Evolutionary conservation across 2,888 invertebrate genomes (phyloP).

Genomic region (Cheilosia urbana): DNA sequence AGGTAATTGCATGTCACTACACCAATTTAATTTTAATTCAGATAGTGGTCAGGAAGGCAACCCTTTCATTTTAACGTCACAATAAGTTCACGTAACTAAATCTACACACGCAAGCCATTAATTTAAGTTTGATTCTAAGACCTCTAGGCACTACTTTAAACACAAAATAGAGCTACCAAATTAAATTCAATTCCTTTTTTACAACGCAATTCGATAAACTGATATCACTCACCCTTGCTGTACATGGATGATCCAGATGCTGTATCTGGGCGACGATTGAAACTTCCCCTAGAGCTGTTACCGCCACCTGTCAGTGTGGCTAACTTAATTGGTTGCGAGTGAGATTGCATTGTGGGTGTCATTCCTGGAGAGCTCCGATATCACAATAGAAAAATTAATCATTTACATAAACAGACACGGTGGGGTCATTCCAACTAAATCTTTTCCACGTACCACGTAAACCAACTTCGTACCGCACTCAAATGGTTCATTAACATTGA

Average conservation of each 20-base stretch:
- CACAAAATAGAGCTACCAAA: not conserved
- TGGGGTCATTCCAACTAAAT: not conserved
- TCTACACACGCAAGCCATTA: too few relatives aligned
- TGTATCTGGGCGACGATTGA: constrained; percentile 81
- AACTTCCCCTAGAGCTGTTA: constrained; percentile 78
- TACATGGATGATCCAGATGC: constrained; percentile 83
- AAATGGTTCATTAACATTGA: constrained; percentile 30
- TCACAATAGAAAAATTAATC: not conserved
- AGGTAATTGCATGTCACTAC: too few relatives aligned
- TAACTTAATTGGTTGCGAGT: constrained; percentile 74
- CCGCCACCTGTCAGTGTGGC: constrained; percentile 63
- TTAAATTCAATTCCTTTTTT: not conserved
- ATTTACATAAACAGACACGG: constrained; percentile 1
- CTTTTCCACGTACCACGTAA: too few relatives aligned
- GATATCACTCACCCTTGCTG: constrained; percentile 81
- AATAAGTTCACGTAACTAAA: too few relatives aligned
- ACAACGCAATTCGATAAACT: not conserved
- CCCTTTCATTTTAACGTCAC: too few relatives aligned
- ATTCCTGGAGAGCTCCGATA: constrained; percentile 36
- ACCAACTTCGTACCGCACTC: not conserved
- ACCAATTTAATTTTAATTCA: too few relatives aligned
- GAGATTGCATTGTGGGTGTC: constrained; percentile 76
- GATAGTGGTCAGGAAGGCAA: too few relatives aligned
- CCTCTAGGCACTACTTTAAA: not conserved
- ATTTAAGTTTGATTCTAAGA: too few relatives aligned